phyloP scores from a whole-genome alignment of 2,888 invertebrate genomes.

The Drosophila imparisetae region DNA sequence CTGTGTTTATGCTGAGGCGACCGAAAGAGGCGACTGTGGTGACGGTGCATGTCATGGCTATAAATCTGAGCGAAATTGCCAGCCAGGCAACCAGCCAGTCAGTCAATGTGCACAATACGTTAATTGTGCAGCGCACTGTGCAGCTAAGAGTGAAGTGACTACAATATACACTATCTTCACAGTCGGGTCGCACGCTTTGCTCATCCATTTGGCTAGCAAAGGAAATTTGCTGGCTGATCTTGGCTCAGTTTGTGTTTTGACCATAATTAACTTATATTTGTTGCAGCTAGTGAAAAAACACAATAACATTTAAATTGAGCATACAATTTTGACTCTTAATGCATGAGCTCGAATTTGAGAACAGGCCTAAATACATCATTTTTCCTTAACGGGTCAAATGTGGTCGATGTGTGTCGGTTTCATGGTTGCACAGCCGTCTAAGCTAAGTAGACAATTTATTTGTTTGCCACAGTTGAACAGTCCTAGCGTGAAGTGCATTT shows the following conservation, averaged over 20 bases:
- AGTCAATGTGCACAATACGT: conserved; percentile 42
- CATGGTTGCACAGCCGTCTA: neutral
- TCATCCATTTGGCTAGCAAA: neutral
- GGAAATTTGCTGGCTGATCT: neutral
- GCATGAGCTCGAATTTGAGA: neutral
- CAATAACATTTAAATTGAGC: neutral
- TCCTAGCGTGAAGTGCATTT: neutral
- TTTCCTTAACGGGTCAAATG: neutral
- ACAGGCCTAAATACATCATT: too few species aligned
- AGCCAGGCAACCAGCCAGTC: conserved; percentile 37
- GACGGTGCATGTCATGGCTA: conserved; percentile 75
- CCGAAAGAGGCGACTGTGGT: conserved; percentile 54
- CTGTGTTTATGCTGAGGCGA: conserved; percentile 9
- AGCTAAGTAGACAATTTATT: neutral
- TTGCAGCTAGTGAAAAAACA: neutral
- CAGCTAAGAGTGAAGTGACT: conserved; percentile 41
- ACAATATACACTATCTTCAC: neutral
- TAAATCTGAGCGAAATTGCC: conserved; percentile 74
- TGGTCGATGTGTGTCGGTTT: too few species aligned
- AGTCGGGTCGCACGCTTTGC: neutral
- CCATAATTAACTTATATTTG: neutral
- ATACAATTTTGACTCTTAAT: neutral
- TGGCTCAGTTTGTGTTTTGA: neutral
- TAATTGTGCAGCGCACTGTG: conserved; percentile 72
- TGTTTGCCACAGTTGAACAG: neutral